Base-by-base conservation (phyloP, 2,888 invertebrate species). In the Xestia ashworthii region DNA sequence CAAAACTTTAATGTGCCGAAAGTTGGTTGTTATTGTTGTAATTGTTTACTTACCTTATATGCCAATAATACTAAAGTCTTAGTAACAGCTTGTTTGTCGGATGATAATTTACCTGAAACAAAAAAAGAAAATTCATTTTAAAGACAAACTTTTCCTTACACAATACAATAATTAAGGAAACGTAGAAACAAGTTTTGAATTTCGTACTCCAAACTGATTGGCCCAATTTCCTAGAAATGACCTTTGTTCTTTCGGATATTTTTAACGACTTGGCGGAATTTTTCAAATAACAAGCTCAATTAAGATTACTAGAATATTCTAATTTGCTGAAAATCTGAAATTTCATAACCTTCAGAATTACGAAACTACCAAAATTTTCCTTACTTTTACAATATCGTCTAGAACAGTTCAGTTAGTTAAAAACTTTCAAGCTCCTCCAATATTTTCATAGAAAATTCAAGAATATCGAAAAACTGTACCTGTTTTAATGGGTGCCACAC, bases 71-170 rank as follows among this genome's bases (percentile, higher is more conserved):
- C 22, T 38, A 22, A 55, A 25, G 55, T 32, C 9, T n/a, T 50
- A 38, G 14, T 3, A 46, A 64, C n/a, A 22, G n/a, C 2, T 53
- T 0, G 9, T 5, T 64, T n/a, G 46, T 14, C 22, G 25, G 22
- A 14, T 41, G 22, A 48, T 44, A 78, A 32, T 64, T 82, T 82
- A 82, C 82, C 82, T 82, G 82, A 65, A 82, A 82, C 46, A 9
- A 71, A 71, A n/a, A 74, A 82, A 38, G 50, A 76, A 77, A 74
- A 78, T 12, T 38, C 8, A 46, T 62, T 71, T 64, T 0, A 38
- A 76, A 71, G 53, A 68, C 55, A 46, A 64, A 74, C 32, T 74
- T 58, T 74, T 66, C 41, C 22, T 69, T 66, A 60, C 25, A 16
- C 0, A 22, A 25, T 19, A 44, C 14, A 80, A 74, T 79, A n/a